Conservation (phyloP, 92 coral and sea anemone genomes). For the Phenganax stokvisi region DNA sequence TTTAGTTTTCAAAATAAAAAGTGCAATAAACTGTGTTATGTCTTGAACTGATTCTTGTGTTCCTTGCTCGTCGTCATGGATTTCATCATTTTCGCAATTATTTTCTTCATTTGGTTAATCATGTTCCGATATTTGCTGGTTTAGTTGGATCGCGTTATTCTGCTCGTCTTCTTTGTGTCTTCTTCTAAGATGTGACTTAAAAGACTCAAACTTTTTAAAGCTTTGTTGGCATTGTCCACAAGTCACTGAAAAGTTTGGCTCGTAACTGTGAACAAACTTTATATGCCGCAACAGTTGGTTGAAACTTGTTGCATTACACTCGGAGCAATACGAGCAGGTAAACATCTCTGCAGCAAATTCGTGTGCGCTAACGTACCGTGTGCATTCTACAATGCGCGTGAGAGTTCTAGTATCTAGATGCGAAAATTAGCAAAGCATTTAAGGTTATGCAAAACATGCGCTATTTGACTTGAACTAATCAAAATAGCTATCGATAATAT, state of each 20-base stretch:
- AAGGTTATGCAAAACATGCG: too few relatives aligned
- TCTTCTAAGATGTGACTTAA: slow-evolving; percentile 24
- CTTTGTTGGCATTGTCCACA: slow-evolving; percentile 38
- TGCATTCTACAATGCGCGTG: too few relatives aligned
- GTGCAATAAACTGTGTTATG: slow-evolving; percentile 51
- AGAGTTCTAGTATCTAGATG: too few relatives aligned
- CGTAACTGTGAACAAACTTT: slow-evolving; percentile 45
- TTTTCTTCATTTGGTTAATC: too few relatives aligned
- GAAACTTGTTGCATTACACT: slow-evolving; percentile 23
- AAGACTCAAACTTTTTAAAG: slow-evolving; percentile 35
- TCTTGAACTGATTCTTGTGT: slow-evolving; percentile 27
- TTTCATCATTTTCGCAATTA: too few relatives aligned
- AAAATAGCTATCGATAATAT: too few relatives aligned
- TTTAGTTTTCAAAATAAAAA: slow-evolving; percentile 60
- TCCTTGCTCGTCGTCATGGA: slow-evolving; percentile 38
- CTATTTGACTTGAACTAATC: too few relatives aligned
- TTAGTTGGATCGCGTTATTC: too few relatives aligned
- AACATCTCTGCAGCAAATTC: slow-evolving; percentile 19
- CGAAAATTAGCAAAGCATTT: too few relatives aligned
- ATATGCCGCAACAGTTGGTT: slow-evolving; percentile 42
- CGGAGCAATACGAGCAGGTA: slow-evolving; percentile 41
- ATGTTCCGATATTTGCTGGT: too few relatives aligned
- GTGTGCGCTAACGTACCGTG: too few relatives aligned
- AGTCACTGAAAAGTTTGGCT: slow-evolving; percentile 36
- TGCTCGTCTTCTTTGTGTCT: background rate